Evolutionary conservation across 2,888 invertebrate species (phyloP).

Genomic region (Drosophila setosimentum): DNA sequence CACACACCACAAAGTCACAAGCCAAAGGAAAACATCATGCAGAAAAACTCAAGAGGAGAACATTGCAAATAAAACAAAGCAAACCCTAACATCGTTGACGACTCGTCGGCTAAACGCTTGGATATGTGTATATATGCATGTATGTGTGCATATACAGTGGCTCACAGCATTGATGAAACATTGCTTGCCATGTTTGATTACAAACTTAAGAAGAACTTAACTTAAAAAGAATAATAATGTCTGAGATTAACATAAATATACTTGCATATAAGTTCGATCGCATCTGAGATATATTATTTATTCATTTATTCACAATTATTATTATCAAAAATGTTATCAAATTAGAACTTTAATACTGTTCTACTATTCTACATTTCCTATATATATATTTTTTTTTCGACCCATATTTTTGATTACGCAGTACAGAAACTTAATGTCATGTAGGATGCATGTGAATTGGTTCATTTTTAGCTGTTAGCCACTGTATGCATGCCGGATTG

Average conservation of each 20-base stretch:
- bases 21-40: slow-evolving; percentile 61
- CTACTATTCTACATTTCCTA: not conserved
- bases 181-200: not conserved
- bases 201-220: too few species aligned
- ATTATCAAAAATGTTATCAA: not conserved
- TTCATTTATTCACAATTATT: not conserved
- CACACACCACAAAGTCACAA: slow-evolving; percentile 58
- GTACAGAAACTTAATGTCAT: not conserved
- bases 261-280: not conserved
- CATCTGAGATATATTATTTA: not conserved
- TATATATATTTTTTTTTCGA: not conserved
- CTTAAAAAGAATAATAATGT: not conserved
- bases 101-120: slow-evolving; percentile 51
- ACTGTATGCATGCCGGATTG: slow-evolving; percentile 11
- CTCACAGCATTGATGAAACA: not conserved
- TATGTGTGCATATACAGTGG: slow-evolving; percentile 7
- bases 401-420: not conserved
- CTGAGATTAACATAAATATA: not conserved
- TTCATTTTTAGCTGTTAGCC: not conserved
- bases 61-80: slow-evolving; percentile 63
- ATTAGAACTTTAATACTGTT: not conserved
- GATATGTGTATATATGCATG: slow-evolving; percentile 15
- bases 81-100: slow-evolving; percentile 57
- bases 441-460: not conserved
- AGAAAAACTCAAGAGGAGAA: slow-evolving; percentile 60